These are phyloP conservation scores for Nomada goodeniana DNA, from an alignment of 2,888 invertebrate species.

Conservation along the genomic window DNA sequence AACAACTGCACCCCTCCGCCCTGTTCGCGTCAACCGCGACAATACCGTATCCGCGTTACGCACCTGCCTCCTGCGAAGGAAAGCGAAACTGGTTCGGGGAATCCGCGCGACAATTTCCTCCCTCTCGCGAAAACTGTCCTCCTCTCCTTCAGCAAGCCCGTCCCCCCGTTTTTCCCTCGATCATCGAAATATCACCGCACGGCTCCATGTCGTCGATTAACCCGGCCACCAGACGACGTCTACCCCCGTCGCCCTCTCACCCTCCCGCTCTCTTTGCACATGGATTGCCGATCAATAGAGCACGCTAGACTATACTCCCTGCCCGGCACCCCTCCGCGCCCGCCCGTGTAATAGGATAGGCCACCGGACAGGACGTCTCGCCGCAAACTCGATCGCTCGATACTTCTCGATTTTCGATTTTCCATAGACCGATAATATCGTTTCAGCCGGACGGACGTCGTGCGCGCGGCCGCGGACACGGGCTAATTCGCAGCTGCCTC, in stretches of 20 bases:
- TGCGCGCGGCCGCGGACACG: constrained; percentile 22
- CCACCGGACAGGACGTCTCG: constrained; percentile 58
- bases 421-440: constrained; percentile 71
- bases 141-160: background rate
- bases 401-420: constrained; percentile 75
- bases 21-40: no score
- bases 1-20: no score
- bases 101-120: no score
- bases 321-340: background rate
- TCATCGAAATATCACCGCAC: constrained; percentile 40
- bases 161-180: background rate
- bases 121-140: no score
- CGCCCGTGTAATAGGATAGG: constrained; percentile 53
- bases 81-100: no score
- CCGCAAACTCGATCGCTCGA: constrained; percentile 66
- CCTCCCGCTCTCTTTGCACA: constrained; percentile 2
- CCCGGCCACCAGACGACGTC: constrained; percentile 7
- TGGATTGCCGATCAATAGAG: constrained; percentile 62
- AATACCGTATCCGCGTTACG: no score
- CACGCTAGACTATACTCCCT: constrained; percentile 33
- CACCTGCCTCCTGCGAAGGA: no score
- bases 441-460: constrained; percentile 43
- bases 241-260: background rate
- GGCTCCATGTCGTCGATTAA: constrained; percentile 33
- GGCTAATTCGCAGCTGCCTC: constrained; percentile 62